Evolutionary conservation across 2,113 vertebrate species (phyloP), one percentile per base, ranked within the genome.

Genomic region (Pangasianodon hypophthalmus): DNA sequence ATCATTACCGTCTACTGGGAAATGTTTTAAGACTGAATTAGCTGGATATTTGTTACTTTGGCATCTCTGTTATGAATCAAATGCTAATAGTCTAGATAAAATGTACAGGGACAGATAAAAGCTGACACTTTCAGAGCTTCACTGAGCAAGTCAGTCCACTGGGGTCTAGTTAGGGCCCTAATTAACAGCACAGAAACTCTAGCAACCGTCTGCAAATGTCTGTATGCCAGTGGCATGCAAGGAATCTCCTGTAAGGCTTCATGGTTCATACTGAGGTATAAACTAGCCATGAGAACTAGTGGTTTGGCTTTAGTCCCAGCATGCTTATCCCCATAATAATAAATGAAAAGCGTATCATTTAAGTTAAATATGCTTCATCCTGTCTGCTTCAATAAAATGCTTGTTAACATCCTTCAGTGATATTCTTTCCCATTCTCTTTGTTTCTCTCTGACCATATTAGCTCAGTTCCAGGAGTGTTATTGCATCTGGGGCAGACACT

Each of bases 291-390:
- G 91, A 93, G 91, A 92, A 92, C 87, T 87, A 87, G 91, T 9
- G 84, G 84, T 90, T 93, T 93, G 93, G 91, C 90, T 90, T 75
- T 84, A 83, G 64, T 83, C 88, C 88, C 52, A 92, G 87, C 71
- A 86, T 87, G 84, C 87, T 85, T 92, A 90, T 89, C 58, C 56
- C 71, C 79, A 85, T 87, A 85, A 88, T 91, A 89, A 91, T 88
- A 90, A 91, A 93, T 90, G 91, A 92, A 91, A 83, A 93, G 91
- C 84, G 11, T 84, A 92, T 92, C 90, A 88, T 92, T 90, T 84
- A 73, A 90, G 84, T 89, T 77, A 92, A 92, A 92, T 86, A 90
- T 80, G 67, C 80, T 90, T 93, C 87, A 89, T 91, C 89, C 91
- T 84, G 91, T 90, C 73, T 80, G 84, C 64, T 91, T 64, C 86